Conservation (phyloP, 2,797 vertebrate genomes). For the Pogonophryne albipinna region DNA sequence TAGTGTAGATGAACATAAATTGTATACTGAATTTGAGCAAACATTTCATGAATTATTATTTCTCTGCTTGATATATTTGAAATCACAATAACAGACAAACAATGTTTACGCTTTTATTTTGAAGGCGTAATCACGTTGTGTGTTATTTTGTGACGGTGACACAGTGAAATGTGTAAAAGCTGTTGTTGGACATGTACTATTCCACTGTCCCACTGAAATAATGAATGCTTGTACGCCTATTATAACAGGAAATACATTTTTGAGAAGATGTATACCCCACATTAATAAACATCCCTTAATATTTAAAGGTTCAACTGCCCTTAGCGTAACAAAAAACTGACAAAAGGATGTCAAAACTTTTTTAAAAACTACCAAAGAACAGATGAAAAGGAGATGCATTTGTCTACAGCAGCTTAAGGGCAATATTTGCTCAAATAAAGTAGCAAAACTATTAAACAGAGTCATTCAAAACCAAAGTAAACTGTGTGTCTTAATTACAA, state of each 20-base stretch:
- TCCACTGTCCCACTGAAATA: no score
- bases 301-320: no score
- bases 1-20: no score
- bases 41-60: fast-evolving
- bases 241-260: neutral
- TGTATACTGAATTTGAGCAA: fast-evolving
- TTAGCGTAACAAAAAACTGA: no score
- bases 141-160: conserved; percentile 11
- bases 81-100: fast-evolving
- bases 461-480: neutral
- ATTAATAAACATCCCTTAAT: neutral
- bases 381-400: neutral
- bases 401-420: neutral
- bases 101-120: conserved; percentile 31
- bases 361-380: no score
- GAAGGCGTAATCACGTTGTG: conserved; percentile 31
- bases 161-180: neutral
- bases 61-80: fast-evolving
- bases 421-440: neutral
- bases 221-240: neutral
- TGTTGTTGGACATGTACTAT: conserved; percentile 31
- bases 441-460: neutral
- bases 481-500: neutral
- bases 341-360: neutral
- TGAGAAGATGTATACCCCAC: neutral